phyloP scores from a whole-genome alignment of 2,888 invertebrate species.

The Salpingus planirostris region DNA sequence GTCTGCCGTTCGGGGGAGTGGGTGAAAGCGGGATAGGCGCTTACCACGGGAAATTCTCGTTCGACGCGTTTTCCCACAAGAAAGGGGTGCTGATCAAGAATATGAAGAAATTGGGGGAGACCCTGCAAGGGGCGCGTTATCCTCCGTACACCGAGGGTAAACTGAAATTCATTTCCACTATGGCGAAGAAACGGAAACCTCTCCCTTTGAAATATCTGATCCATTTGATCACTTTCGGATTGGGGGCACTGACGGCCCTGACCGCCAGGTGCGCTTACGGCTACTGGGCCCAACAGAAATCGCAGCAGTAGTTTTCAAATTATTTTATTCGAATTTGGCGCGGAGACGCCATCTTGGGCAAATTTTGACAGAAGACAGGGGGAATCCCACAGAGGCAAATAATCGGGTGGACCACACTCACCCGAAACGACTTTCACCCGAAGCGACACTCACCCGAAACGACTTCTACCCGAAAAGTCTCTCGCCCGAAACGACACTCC shows the following conservation, averaged over 20 bases:
- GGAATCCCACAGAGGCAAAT: too few relatives aligned
- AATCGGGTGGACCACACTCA: too few relatives aligned
- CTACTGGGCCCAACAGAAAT: too few relatives aligned
- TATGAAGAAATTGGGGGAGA: constrained; percentile 62
- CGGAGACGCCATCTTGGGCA: too few relatives aligned
- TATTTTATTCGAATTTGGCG: too few relatives aligned
- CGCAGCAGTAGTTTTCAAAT: too few relatives aligned
- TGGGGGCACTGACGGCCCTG: constrained; percentile 12
- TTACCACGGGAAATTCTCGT: constrained; percentile 87
- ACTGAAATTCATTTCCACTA: constrained; percentile 49
- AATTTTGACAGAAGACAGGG: too few relatives aligned
- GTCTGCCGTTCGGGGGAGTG: constrained; percentile 94
- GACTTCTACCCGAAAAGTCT: too few relatives aligned
- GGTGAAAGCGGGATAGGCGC: constrained; percentile 88
- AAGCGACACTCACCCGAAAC: too few relatives aligned
- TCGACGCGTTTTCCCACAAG: constrained; percentile 89
- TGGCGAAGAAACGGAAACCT: constrained; percentile 58
- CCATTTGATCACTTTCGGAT: constrained; percentile 17
- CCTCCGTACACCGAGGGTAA: constrained; percentile 78
- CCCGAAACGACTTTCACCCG: too few relatives aligned
- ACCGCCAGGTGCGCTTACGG: too few relatives aligned
- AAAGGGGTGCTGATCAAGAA: constrained; percentile 70
- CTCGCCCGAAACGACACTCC: too few relatives aligned
- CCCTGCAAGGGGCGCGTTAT: constrained; percentile 62
- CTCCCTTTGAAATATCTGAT: constrained; percentile 54